These are phyloP conservation scores for Trichopoda pennipes DNA, from an alignment of 2,888 invertebrate genomes.

Conservation along the genomic window DNA sequence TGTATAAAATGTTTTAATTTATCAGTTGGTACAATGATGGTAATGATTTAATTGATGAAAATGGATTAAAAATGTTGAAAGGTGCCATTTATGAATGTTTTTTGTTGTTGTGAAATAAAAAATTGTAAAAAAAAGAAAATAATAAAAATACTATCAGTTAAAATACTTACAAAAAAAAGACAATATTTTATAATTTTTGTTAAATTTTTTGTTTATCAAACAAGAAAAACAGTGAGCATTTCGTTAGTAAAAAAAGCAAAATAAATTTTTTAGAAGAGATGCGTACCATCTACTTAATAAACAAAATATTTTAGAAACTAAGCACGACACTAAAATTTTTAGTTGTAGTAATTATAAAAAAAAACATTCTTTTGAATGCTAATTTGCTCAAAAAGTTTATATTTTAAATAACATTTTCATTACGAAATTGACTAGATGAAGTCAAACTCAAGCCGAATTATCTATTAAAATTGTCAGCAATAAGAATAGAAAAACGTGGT, in stretches of 20 bases:
- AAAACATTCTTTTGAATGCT: too few relatives aligned
- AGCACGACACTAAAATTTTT: too few relatives aligned
- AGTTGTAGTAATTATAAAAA: too few relatives aligned
- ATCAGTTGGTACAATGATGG: constrained; percentile 13
- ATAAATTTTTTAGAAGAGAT: too few relatives aligned
- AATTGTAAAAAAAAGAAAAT: constrained; percentile 45
- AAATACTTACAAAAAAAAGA: constrained; percentile 18
- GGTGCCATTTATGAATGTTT: constrained; percentile 49
- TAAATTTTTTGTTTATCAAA: constrained; percentile 20
- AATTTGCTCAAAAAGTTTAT: too few relatives aligned
- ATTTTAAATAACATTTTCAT: too few relatives aligned
- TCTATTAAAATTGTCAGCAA: too few relatives aligned
- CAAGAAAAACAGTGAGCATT: constrained; percentile 47
- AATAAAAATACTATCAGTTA: constrained; percentile 49
- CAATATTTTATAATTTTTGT: constrained; percentile 19
- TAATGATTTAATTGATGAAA: constrained; percentile 13
- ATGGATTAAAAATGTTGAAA: neutral
- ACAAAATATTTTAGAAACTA: too few relatives aligned
- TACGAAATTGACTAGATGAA: too few relatives aligned
- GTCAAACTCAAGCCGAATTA: too few relatives aligned
- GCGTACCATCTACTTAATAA: too few relatives aligned
- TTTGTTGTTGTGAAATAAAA: constrained; percentile 45
- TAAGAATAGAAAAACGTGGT: too few relatives aligned
- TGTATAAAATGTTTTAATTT: constrained; percentile 11
- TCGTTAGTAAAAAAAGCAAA: neutral